phyloP scores from a whole-genome alignment of 1,140 invertebrate species.

The Microvelia longipes region DNA sequence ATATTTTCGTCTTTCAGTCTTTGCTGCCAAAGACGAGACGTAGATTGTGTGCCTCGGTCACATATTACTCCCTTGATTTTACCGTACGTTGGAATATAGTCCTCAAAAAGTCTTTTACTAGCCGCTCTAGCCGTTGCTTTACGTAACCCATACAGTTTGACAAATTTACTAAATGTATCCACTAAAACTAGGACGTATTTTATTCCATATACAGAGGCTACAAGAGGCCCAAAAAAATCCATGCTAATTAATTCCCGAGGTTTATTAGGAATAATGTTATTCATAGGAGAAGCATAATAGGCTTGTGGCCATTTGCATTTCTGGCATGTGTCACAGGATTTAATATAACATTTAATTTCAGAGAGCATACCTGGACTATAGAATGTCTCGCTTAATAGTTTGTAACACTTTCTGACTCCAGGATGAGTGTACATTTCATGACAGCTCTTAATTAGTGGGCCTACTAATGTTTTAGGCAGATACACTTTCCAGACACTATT shows the following conservation, averaged over 20 bases:
- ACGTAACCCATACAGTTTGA: background rate
- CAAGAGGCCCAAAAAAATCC: background rate
- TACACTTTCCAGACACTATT: background rate
- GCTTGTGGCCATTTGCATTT: background rate
- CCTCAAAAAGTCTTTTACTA: background rate
- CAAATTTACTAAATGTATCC: background rate
- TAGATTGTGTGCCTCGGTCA: background rate
- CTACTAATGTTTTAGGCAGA: background rate
- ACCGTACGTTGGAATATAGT: background rate
- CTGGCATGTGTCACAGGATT: background rate
- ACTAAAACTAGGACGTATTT: background rate
- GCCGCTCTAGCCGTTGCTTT: background rate
- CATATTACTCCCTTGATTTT: background rate
- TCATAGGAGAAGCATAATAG: background rate
- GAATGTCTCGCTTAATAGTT: background rate
- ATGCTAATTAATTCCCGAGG: background rate
- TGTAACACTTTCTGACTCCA: background rate
- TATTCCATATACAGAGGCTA: background rate
- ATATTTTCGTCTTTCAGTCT: background rate
- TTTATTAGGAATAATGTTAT: background rate
- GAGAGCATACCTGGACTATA: background rate
- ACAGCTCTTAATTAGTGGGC: background rate
- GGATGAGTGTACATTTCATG: background rate
- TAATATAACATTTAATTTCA: background rate
- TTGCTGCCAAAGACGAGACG: background rate